Evolutionary conservation across 2,113 vertebrate genomes (phyloP), one percentile per base, ranked within the genome.

Genomic region (Pygoscelis adeliae): DNA sequence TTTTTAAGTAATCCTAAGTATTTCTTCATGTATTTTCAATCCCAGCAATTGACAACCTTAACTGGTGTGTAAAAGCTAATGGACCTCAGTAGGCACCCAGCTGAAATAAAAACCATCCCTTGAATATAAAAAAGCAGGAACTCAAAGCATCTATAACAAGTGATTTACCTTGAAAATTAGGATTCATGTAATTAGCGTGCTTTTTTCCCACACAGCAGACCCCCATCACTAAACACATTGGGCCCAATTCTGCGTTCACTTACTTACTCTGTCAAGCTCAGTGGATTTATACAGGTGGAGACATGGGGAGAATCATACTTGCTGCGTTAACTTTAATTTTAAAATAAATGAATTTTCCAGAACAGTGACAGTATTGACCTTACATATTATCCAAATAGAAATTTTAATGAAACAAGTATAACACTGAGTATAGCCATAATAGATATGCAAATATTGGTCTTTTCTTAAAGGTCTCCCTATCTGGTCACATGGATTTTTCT

Each of bases 391-490:
- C 98, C 98, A 98, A 98, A 98, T 98, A 98, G 98, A 98, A 98
- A 98, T 97, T 98, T 98, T 98, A 98, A 98, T 98, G 98, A 98
- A 98, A 98, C 98, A 98, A 98, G 98, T 97, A 92, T 90, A 98
- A 98, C 97, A 97, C 93, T 98, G 98, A 98, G 98, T 98, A 94
- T 55, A 98, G 97, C 96, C 95, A 97, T 98, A 98, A 98, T 98
- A 98, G 98, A 98, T 98, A 98, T 98, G 98, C 98, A 98, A 98
- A 98, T 98, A 98, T 98, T 98, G 98, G 98, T 98, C 98, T 98
- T 98, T 98, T 98, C 98, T 97, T 98, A 98, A 98, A 98, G 98
- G 98, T 98, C 98, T 98, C 97, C 91, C 91, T 80, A 93, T 97
- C 97, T 97, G 96, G 94, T 98, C 98, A 97, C 97, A 98, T 96